Evolutionary conservation across 2,888 invertebrate species (phyloP).

Genomic region (Nudaria mundana): DNA sequence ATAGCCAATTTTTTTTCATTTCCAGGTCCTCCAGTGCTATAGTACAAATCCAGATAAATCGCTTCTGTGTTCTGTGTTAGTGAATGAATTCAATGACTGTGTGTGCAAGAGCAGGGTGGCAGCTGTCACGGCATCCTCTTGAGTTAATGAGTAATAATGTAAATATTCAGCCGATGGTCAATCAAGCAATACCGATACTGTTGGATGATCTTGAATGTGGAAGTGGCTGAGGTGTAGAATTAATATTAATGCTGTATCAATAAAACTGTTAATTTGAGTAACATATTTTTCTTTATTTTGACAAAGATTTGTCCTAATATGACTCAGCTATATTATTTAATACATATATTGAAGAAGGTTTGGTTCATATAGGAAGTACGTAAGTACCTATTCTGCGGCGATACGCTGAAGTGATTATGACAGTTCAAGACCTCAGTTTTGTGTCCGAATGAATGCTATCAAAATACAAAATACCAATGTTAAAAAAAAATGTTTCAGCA

Average conservation of each 20-base stretch:
- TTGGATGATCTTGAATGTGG: no score
- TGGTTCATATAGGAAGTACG: no score
- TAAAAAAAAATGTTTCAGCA: no score
- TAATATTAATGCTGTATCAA: constrained; percentile 71
- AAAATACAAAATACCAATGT: no score
- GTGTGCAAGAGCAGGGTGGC: constrained; percentile 73
- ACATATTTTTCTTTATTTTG: not conserved
- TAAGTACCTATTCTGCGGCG: no score
- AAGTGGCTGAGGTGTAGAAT: constrained; percentile 49
- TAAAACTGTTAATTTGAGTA: constrained; percentile 58
- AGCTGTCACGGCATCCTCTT: constrained; percentile 64
- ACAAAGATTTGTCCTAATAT: no score
- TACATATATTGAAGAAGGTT: no score
- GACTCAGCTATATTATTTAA: no score
- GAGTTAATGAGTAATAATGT: constrained; percentile 39
- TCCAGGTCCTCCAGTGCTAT: constrained; percentile 74
- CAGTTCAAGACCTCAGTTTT: no score
- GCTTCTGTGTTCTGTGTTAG: constrained; percentile 71
- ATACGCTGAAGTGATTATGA: no score
- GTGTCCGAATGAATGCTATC: no score
- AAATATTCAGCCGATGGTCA: constrained; percentile 40
- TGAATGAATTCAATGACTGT: constrained; percentile 77
- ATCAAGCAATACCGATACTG: constrained; percentile 41
- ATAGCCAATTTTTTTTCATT: constrained; percentile 22
- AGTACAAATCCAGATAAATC: constrained; percentile 67